phyloP scores from a whole-genome alignment of 2,113 vertebrate species.

The Eretmochelys imbricata region DNA sequence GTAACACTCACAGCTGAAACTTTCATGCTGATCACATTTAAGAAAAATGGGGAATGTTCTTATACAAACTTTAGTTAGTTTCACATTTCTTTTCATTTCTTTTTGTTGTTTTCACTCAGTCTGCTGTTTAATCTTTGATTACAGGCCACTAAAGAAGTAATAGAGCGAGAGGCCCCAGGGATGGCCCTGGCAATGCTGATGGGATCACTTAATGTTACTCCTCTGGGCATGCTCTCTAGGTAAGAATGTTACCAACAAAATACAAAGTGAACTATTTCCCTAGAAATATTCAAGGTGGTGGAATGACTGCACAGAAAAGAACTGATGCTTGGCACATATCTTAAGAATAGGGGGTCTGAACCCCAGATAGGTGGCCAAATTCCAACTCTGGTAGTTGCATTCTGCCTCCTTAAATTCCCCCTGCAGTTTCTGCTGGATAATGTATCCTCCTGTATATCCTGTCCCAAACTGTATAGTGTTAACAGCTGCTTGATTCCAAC shows the following conservation, averaged over 20 bases:
- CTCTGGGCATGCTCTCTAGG: conserved; percentile 99
- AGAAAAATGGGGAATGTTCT: conserved; percentile 2
- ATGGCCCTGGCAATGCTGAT: conserved; percentile 99
- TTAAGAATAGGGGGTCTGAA: not conserved
- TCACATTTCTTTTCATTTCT: conserved; percentile 39
- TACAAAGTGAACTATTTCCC: conserved; percentile 41
- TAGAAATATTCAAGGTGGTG: not conserved
- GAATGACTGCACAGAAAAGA: not conserved
- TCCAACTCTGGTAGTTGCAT: not conserved
- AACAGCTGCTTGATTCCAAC: not conserved
- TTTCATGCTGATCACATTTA: not conserved
- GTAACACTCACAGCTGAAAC: not conserved
- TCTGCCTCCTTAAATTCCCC: not conserved
- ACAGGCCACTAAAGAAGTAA: conserved; percentile 98
- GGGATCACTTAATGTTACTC: conserved; percentile 98
- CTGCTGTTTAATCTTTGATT: conserved; percentile 79
- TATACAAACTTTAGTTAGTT: conserved; percentile 46
- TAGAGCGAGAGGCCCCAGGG: conserved; percentile 96
- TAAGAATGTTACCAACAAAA: conserved; percentile 76
- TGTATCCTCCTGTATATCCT: not conserved
- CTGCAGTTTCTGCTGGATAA: not conserved
- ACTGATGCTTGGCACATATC: not conserved
- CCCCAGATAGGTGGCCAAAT: not conserved
- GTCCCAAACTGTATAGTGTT: not conserved
- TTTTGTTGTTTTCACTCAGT: conserved; percentile 74